Conservation (phyloP, 2,113 vertebrate species). For the Lampris incognitus region DNA sequence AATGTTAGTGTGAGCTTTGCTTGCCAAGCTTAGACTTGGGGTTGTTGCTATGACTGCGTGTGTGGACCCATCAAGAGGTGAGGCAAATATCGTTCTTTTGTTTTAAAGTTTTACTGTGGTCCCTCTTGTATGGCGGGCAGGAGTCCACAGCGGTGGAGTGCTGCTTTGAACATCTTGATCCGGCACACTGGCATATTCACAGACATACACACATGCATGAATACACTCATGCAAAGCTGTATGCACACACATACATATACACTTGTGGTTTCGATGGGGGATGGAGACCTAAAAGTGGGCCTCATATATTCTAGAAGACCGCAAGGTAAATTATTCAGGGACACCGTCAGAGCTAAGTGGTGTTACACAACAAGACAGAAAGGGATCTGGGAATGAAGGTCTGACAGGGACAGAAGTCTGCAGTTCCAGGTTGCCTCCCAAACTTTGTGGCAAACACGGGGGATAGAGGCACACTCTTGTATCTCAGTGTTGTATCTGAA, state of each 20-base stretch:
- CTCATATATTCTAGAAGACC: slow-evolving; percentile 74
- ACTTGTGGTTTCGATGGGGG: slow-evolving; percentile 41
- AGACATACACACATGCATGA: slow-evolving; percentile 1
- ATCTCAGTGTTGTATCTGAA: slow-evolving; percentile 3
- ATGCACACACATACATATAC: slow-evolving; percentile 12
- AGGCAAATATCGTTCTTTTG: slow-evolving; percentile 39
- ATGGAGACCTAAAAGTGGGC: slow-evolving; percentile 36
- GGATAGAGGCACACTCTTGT: slow-evolving; percentile 6
- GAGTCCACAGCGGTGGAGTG: slow-evolving; percentile 48
- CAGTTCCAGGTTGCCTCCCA: slow-evolving; percentile 30
- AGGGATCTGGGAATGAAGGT: slow-evolving; percentile 23
- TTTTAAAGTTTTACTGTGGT: slow-evolving; percentile 51
- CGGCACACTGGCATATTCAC: slow-evolving; percentile 5
- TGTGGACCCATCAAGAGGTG: slow-evolving; percentile 12
- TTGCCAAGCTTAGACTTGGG: not conserved
- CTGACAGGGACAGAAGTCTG: slow-evolving; percentile 27
- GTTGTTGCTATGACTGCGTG: not conserved
- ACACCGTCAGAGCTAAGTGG: slow-evolving; percentile 65
- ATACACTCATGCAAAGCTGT: not conserved
- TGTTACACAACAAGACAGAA: slow-evolving; percentile 56
- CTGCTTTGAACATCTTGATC: slow-evolving; percentile 34
- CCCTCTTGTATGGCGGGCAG: slow-evolving; percentile 31
- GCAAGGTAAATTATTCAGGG: slow-evolving; percentile 77
- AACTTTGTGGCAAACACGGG: slow-evolving; percentile 16
- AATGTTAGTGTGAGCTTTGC: not conserved